Conservation (phyloP, 2,888 invertebrate genomes). For the Coremacera marginata region DNA sequence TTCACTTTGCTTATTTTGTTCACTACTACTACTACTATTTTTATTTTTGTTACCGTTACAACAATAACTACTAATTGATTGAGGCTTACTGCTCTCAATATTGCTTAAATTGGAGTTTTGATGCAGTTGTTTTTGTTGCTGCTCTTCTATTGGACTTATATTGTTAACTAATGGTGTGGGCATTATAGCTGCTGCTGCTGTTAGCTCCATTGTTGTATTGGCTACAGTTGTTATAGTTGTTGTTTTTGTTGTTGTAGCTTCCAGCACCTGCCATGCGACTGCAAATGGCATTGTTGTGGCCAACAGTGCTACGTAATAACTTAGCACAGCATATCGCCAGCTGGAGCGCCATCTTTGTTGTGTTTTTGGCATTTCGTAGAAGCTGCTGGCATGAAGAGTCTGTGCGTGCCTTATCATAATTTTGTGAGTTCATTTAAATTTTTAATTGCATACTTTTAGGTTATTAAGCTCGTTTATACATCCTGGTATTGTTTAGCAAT, state of each 20-base stretch:
- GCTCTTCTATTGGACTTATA: slow-evolving; percentile 3
- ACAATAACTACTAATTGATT: slow-evolving; percentile 9
- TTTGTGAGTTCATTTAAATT: slow-evolving; percentile 39
- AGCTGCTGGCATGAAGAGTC: neutral
- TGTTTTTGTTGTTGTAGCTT: slow-evolving; percentile 28
- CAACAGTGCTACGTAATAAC: slow-evolving; percentile 1
- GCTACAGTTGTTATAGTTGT: slow-evolving; percentile 32
- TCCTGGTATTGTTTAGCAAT: neutral
- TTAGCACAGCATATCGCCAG: neutral
- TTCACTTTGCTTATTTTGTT: neutral
- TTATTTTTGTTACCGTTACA: neutral
- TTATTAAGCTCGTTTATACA: slow-evolving; percentile 21
- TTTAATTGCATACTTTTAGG: slow-evolving; percentile 38
- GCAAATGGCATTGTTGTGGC: slow-evolving; percentile 18
- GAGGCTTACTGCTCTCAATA: neutral
- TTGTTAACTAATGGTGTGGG: slow-evolving; percentile 37
- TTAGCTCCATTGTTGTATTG: slow-evolving; percentile 26
- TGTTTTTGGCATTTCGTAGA: neutral
- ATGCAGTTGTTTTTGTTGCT: slow-evolving; percentile 7
- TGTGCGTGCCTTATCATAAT: slow-evolving; percentile 42
- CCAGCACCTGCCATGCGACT: slow-evolving; percentile 51
- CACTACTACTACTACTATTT: neutral
- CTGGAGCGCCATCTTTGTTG: neutral
- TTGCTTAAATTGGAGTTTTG: slow-evolving; percentile 19
- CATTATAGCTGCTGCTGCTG: slow-evolving; percentile 15